Percentiles rank a stretch among this genome's conserved stretches.
Conservation (phyloP, 2,113 vertebrate species). For the Pyxicephalus adspersus region DNA sequence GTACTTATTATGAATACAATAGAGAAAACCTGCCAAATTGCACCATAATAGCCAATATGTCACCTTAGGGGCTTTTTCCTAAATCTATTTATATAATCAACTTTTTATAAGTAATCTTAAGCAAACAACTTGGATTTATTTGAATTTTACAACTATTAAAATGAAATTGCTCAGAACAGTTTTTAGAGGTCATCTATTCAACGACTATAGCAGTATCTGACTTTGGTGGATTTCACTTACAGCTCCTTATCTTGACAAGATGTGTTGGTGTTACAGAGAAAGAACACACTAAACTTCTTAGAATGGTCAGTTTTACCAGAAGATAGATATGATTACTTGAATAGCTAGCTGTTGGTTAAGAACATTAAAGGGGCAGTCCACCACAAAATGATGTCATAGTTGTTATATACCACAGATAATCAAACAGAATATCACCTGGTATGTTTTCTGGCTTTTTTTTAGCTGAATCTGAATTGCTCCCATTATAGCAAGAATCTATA, state of each 20-base stretch:
- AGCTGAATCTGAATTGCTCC: no score
- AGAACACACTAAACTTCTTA: slow-evolving; percentile 3
- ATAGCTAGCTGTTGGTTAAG: no score
- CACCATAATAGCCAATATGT: no score
- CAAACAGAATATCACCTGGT: no score
- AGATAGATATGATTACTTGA: no score
- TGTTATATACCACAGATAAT: no score
- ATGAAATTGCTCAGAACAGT: slow-evolving; percentile 10
- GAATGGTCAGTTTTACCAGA: background rate
- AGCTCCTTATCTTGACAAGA: slow-evolving; percentile 45
- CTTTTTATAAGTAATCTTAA: slow-evolving; percentile 12
- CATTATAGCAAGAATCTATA: no score
- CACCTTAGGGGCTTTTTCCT: slow-evolving; percentile 2
- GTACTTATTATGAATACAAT: slow-evolving; percentile 5
- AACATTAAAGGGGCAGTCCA: no score
- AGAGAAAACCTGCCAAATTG: slow-evolving; percentile 9
- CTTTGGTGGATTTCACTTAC: slow-evolving; percentile 12
- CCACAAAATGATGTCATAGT: no score
- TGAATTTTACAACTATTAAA: no score
- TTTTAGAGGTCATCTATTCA: slow-evolving; percentile 8
- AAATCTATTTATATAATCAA: background rate
- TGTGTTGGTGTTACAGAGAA: slow-evolving; percentile 21
- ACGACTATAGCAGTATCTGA: slow-evolving; percentile 9
- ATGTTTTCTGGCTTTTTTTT: no score
- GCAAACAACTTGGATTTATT: slow-evolving; percentile 4